Evolutionary conservation across 2,888 invertebrate species (phyloP).

Genomic region (Cheilosia scutellata): DNA sequence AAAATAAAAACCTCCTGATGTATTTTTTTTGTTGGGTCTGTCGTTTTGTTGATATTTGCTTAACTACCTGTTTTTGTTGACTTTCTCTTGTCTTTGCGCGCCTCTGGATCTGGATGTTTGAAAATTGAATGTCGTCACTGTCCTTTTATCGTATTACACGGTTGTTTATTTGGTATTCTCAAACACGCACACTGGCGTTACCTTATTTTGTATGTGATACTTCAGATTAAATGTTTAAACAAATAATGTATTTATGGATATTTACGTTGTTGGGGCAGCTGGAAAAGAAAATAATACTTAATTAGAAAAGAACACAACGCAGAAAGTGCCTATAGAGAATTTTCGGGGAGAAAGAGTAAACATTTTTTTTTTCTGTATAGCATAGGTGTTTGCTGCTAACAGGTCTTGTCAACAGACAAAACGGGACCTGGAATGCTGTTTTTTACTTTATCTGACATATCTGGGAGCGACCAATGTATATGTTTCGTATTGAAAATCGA

Average conservation of each 20-base stretch:
- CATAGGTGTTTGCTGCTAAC: no score
- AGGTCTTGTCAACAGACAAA: no score
- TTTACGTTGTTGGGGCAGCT: not conserved
- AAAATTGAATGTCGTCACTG: constrained; percentile 43
- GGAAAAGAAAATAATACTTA: not conserved
- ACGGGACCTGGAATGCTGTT: no score
- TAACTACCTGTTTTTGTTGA: constrained; percentile 63
- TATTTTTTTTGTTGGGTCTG: not conserved
- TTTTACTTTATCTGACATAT: no score
- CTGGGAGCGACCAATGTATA: no score
- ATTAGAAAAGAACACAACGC: not conserved
- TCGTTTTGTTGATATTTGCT: constrained; percentile 50
- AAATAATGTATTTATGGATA: constrained; percentile 17
- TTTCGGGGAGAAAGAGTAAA: no score
- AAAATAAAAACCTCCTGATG: constrained; percentile 1
- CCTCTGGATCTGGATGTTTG: not conserved
- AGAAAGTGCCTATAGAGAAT: no score
- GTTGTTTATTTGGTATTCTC: constrained; percentile 31
- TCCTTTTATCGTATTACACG: constrained; percentile 51
- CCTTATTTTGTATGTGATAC: constrained; percentile 36
- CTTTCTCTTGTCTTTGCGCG: constrained; percentile 39
- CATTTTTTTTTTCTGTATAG: no score
- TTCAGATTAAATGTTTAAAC: constrained; percentile 33
- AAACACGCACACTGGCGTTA: constrained; percentile 30
- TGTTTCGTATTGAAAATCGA: no score